These are phyloP conservation scores for Vultur gryphus DNA, from an alignment of 2,797 vertebrate species.

Conservation along the genomic window DNA sequence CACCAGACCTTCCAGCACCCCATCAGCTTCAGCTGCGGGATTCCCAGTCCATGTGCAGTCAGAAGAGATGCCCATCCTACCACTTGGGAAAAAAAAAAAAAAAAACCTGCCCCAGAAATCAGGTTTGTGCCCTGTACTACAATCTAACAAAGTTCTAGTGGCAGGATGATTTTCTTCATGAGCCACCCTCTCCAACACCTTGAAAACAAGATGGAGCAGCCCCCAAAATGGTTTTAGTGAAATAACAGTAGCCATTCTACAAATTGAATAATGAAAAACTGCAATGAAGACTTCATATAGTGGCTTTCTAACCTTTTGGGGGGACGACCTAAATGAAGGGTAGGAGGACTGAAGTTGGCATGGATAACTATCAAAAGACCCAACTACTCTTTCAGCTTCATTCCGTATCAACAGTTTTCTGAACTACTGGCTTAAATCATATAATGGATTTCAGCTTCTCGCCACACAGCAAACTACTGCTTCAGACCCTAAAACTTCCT, in stretches of 20 bases:
- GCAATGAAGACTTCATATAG: neutral
- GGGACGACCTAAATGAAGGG: neutral
- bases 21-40: neutral
- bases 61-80: neutral
- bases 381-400: neutral
- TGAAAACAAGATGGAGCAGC: neutral
- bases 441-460: neutral
- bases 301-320: neutral
- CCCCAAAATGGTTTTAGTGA: neutral
- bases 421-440: neutral
- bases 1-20: neutral
- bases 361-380: neutral
- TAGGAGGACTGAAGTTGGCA: neutral
- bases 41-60: fast-evolving
- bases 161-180: neutral
- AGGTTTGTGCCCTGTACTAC: neutral
- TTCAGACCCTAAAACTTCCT: neutral
- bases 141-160: neutral
- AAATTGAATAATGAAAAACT: neutral
- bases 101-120: neutral
- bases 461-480: neutral
- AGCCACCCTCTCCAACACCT: neutral
- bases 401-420: neutral
- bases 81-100: neutral
- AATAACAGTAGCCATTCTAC: neutral